Conservation (phyloP, 2,797 vertebrate species). For the Dicrostonyx torquatus region DNA sequence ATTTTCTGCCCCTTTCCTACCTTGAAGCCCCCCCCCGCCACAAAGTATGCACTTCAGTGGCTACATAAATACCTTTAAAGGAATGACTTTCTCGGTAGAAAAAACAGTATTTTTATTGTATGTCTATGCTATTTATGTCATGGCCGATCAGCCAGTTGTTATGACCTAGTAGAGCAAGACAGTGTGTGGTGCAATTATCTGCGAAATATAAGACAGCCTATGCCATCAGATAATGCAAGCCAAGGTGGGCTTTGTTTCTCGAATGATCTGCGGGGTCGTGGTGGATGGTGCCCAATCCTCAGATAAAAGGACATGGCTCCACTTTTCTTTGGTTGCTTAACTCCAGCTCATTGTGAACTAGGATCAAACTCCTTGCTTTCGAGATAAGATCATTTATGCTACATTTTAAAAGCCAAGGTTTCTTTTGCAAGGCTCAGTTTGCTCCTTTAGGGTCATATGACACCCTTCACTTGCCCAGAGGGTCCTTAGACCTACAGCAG, state of each 20-base stretch:
- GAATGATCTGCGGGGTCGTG: slow-evolving; percentile 66
- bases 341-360: slow-evolving; percentile 73
- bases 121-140: slow-evolving; percentile 65
- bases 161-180: slow-evolving; percentile 74
- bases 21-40: neutral
- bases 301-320: slow-evolving; percentile 74
- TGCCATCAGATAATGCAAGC: slow-evolving; percentile 75
- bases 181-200: slow-evolving; percentile 80
- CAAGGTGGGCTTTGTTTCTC: slow-evolving; percentile 79
- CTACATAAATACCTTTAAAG: slow-evolving; percentile 68
- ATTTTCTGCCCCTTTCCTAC: neutral
- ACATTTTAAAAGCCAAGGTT: slow-evolving; percentile 78
- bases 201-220: slow-evolving; percentile 78
- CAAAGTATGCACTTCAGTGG: slow-evolving; percentile 59
- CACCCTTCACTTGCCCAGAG: slow-evolving; percentile 57
- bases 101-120: neutral
- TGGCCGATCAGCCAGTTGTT: slow-evolving; percentile 71
- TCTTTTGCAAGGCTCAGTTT: slow-evolving; percentile 74
- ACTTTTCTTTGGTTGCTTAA: slow-evolving; percentile 70
- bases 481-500: slow-evolving; percentile 78
- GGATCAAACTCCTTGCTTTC: slow-evolving; percentile 77
- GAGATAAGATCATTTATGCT: slow-evolving; percentile 81
- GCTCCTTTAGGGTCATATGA: slow-evolving; percentile 67
- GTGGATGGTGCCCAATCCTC: slow-evolving; percentile 75
- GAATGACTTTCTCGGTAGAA: slow-evolving; percentile 59